Evolutionary conservation across 2,888 invertebrate species (phyloP).

Genomic region (Limulus polyphemus): DNA sequence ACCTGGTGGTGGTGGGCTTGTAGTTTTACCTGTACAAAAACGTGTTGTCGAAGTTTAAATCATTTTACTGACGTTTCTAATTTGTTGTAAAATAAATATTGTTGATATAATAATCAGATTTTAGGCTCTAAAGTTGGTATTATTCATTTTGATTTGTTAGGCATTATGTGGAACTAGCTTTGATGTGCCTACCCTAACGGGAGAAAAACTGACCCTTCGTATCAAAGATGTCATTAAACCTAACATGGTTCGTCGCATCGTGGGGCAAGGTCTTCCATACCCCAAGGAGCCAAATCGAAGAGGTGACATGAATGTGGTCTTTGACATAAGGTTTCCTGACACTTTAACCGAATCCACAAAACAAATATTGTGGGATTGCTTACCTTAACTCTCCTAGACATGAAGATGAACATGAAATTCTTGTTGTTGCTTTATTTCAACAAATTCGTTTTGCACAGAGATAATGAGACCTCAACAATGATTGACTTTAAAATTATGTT

Average conservation of each 20-base stretch:
- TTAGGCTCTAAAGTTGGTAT: too few species aligned
- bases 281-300: conserved; percentile 82
- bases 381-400: conserved; percentile 11
- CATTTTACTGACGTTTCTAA: too few species aligned
- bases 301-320: conserved; percentile 83
- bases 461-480: too few species aligned
- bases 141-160: conserved; percentile 36
- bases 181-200: conserved; percentile 75
- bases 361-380: conserved; percentile 63
- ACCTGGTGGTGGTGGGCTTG: too few species aligned
- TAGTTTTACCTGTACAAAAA: too few species aligned
- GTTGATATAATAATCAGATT: too few species aligned
- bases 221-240: conserved; percentile 60
- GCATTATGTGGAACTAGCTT: conserved; percentile 79
- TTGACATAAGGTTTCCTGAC: conserved; percentile 90
- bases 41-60: too few species aligned
- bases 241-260: conserved; percentile 72
- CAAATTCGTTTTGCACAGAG: too few species aligned
- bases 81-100: too few species aligned
- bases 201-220: conserved; percentile 54
- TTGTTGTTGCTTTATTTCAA: too few species aligned
- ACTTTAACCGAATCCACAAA: conserved; percentile 59
- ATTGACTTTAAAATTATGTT: too few species aligned
- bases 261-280: conserved; percentile 78
- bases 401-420: too few species aligned